These are phyloP conservation scores for Heliconius hewitsoni DNA, from an alignment of 1,140 invertebrate genomes.

Conservation along the genomic window DNA sequence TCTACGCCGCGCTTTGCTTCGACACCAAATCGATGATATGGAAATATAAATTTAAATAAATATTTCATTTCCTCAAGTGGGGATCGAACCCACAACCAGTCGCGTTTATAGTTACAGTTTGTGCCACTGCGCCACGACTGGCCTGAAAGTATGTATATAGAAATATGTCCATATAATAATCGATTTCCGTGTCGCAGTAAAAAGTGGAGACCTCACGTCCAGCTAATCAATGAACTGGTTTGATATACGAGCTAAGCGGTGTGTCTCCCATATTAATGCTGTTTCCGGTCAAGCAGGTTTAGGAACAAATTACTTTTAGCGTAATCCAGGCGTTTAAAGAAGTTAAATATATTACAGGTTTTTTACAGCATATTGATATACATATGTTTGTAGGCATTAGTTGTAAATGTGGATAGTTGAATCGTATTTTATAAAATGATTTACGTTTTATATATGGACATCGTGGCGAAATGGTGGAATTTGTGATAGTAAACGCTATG, in stretches of 20 bases:
- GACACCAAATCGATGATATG: no score
- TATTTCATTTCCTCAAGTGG: no score
- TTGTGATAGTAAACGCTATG: neutral
- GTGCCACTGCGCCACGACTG: no score
- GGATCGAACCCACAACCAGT: no score
- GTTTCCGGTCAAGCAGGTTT: constrained; percentile 25
- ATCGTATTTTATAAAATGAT: neutral
- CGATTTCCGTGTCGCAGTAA: neutral
- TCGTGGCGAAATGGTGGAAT: neutral
- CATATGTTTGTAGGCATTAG: neutral
- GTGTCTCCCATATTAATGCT: constrained; percentile 20
- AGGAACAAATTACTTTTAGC: constrained; percentile 5
- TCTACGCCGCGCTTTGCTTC: no score
- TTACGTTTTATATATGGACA: neutral
- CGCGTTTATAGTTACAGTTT: no score
- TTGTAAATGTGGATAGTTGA: neutral
- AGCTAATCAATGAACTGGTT: constrained; percentile 15
- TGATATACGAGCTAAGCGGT: neutral
- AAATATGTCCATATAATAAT: neutral
- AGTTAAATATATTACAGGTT: neutral
- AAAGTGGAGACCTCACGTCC: neutral
- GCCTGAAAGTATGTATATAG: no score
- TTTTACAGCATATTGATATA: neutral
- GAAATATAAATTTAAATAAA: no score
- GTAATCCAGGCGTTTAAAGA: neutral